phyloP scores from a whole-genome alignment of 2,888 invertebrate species.

The Neelides folsomi region DNA sequence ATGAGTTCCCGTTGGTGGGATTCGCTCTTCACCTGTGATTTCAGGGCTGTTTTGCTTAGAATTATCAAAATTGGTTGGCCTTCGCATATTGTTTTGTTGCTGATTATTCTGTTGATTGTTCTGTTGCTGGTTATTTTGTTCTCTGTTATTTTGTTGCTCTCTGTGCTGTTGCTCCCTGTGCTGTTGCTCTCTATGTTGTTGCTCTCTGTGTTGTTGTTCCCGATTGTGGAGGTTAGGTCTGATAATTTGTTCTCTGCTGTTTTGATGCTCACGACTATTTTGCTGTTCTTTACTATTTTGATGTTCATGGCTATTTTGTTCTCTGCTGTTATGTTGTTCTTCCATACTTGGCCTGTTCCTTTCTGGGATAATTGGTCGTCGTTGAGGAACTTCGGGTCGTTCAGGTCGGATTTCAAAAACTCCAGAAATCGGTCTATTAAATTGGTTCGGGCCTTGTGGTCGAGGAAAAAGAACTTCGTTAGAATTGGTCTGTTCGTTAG shows the following conservation, averaged over 20 bases:
- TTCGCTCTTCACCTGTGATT: background rate
- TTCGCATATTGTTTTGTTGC: background rate
- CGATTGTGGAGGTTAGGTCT: background rate
- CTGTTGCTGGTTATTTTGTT: background rate
- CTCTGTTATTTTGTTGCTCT: background rate
- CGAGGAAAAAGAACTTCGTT: too few relatives aligned
- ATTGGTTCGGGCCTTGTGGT: too few relatives aligned
- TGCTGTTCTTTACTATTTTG: background rate
- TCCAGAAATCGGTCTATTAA: too few relatives aligned
- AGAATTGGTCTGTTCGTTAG: too few relatives aligned
- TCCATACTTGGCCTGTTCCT: too few relatives aligned
- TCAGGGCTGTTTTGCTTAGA: background rate
- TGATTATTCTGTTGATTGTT: background rate
- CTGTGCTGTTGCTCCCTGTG: background rate
- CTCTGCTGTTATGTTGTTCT: too few relatives aligned
- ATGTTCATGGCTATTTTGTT: background rate
- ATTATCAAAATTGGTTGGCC: background rate
- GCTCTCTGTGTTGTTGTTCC: background rate
- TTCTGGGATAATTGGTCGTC: too few relatives aligned
- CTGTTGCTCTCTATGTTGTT: too few relatives aligned
- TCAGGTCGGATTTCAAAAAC: too few relatives aligned
- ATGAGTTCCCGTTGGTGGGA: background rate
- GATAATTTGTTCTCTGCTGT: background rate
- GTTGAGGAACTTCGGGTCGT: too few relatives aligned
- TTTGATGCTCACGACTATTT: background rate